Conservation (phyloP, 2,797 vertebrate species). For the Paratrypauchen microcephalus region DNA sequence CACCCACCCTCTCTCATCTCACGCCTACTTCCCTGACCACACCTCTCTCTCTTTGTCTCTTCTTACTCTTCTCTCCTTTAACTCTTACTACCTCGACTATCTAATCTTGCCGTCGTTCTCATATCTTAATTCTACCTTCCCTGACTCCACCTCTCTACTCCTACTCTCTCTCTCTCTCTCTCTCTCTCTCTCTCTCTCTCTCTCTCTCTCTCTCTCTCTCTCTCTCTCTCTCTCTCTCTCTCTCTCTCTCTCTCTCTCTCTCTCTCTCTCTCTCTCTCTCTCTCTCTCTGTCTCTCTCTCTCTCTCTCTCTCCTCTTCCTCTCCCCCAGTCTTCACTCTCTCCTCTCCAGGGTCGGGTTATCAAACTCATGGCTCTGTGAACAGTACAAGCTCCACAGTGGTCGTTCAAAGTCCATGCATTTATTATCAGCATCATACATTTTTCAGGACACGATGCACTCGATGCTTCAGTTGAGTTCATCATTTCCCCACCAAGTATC, state of each 20-base stretch:
- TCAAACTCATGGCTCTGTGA: background rate
- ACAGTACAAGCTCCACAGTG: background rate
- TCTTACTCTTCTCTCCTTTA: background rate
- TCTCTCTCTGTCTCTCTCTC: no score
- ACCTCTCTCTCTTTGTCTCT: background rate
- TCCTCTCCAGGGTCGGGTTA: background rate
- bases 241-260: no score
- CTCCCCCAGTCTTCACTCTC: background rate
- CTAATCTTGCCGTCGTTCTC: background rate
- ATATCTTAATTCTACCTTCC: no score
- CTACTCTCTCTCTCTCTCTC: background rate
- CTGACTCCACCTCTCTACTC: background rate
- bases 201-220: background rate
- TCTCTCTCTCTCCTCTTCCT: background rate
- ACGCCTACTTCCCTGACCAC: background rate
- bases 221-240: no score
- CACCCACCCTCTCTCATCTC: background rate
- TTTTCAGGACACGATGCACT: background rate
- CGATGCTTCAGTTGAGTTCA: no score
- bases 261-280: no score
- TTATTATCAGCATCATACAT: background rate
- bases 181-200: background rate
- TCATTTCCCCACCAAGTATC: no score
- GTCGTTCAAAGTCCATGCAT: background rate
- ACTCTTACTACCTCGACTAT: no score